These are phyloP conservation scores for Chironomus tentans DNA, from an alignment of 2,888 invertebrate genomes.

Conservation along the genomic window DNA sequence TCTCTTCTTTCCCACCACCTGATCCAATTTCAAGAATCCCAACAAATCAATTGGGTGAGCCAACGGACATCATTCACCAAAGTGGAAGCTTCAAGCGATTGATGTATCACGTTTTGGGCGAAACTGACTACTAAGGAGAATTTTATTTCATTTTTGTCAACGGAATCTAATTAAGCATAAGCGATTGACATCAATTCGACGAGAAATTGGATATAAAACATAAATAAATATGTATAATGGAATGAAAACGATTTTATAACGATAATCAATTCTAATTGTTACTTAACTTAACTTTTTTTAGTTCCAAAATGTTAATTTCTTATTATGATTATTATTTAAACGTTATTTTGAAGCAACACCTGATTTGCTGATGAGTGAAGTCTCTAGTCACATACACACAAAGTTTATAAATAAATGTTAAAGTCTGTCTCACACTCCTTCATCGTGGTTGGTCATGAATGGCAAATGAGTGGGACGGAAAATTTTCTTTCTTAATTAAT, in stretches of 20 bases:
- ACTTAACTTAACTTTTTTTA: not conserved
- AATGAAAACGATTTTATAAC: not conserved
- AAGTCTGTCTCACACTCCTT: not conserved
- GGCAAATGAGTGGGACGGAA: no score
- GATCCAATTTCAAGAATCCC: conserved; percentile 39
- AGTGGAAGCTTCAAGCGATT: conserved; percentile 87
- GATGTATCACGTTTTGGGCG: conserved; percentile 82
- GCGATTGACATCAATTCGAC: not conserved
- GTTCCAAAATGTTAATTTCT: not conserved
- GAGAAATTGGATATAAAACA: not conserved
- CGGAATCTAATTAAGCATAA: not conserved
- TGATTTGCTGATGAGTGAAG: not conserved
- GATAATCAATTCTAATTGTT: not conserved
- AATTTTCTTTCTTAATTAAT: no score
- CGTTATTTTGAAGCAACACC: not conserved
- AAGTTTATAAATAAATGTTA: not conserved
- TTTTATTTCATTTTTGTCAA: not conserved
- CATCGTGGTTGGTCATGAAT: not conserved
- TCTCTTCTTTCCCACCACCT: conserved; percentile 39
- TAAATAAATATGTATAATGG: not conserved
- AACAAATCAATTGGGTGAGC: conserved; percentile 57
- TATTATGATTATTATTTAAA: not conserved
- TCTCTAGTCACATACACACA: not conserved
- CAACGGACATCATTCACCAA: conserved; percentile 78
- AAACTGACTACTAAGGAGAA: conserved; percentile 51